Base-by-base conservation (phyloP, 2,797 vertebrate species). In the Sebastolobus altivelis region DNA sequence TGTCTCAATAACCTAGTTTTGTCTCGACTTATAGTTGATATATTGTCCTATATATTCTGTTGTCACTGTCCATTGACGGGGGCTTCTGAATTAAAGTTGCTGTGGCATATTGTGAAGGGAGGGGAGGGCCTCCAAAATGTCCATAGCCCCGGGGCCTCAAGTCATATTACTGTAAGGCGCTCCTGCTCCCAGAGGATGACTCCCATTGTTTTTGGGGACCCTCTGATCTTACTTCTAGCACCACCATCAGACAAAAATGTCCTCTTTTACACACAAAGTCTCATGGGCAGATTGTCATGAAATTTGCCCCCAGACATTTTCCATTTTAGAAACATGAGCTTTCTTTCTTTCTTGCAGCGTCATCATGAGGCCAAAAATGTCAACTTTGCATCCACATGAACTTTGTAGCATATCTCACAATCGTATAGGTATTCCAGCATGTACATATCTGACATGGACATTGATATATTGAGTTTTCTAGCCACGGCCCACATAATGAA, bases 231-330 rank as follows among this genome's bases (percentile, higher is more conserved):
- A 58, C 25, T 3, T 63, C 10, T 9, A 62, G 2, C 63, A 62
- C 22, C 29, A 37, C 16, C 63, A 38, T 49, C 75, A 61, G 31
- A 14, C 58, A 40, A 11, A 73, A 31, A 10, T 40, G 27, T 38
- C 61, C 8, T 25, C 14, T 25, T 16, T 46, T 2, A 16, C 49
- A 12, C 43, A 77, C 40, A 2, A 13, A 74, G 75, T 75, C n/a
- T 54, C 35, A 31, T 56, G 35, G 13, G 4, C 20, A 55, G 33
- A 74, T 14, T 8, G 52, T 68, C 25, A 56, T 29, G 37, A 49
- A 37, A 69, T 70, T 1, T 14, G 20, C 59, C 54, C 31, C 56
- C 27, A 63, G 68, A 63, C 11, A n/a, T 29, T 79, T 83, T 70
- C 8, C 6, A 27, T 55, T 46, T 66, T 27, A 33, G 11, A 70